phyloP scores from a whole-genome alignment of 2,888 invertebrate species.

The Octonoba sinensis region DNA sequence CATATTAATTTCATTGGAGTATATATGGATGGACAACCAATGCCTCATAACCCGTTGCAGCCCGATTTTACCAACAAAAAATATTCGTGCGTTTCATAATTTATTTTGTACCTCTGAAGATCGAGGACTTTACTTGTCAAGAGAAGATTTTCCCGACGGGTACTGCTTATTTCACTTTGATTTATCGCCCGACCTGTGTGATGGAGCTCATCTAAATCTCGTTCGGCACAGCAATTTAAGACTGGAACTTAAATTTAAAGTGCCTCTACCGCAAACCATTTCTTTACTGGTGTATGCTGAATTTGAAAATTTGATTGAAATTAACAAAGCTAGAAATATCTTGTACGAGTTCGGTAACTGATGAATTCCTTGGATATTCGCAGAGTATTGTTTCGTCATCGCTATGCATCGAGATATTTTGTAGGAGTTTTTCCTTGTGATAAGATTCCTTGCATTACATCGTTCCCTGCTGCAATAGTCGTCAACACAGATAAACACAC shows the following conservation, averaged over 20 bases:
- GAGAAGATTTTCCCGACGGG: slow-evolving; percentile 9
- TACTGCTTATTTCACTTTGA: slow-evolving; percentile 11
- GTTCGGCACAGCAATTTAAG: slow-evolving; percentile 8
- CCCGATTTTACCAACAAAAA: slow-evolving; percentile 1
- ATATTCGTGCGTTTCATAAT: slow-evolving; percentile 6
- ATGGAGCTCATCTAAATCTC: slow-evolving; percentile 6
- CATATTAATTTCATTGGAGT: too few species aligned
- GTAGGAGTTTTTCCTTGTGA: too few species aligned
- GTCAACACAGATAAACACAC: too few species aligned
- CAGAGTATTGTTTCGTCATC: too few species aligned
- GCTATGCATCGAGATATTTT: too few species aligned
- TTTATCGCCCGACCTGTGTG: slow-evolving; percentile 14
- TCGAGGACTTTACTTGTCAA: slow-evolving; percentile 4
- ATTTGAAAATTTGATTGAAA: slow-evolving; percentile 9
- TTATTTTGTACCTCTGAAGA: background rate
- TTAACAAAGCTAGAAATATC: slow-evolving; percentile 3
- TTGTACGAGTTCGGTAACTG: too few species aligned
- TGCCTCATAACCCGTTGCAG: slow-evolving; percentile 6
- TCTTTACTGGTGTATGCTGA: background rate
- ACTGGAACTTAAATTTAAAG: background rate
- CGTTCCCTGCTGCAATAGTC: too few species aligned
- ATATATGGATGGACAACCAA: too few species aligned
- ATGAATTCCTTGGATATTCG: too few species aligned
- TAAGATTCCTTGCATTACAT: too few species aligned
- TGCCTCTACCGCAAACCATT: background rate